Conservation (phyloP, 2,888 invertebrate species). For the Epinotia ramella region DNA sequence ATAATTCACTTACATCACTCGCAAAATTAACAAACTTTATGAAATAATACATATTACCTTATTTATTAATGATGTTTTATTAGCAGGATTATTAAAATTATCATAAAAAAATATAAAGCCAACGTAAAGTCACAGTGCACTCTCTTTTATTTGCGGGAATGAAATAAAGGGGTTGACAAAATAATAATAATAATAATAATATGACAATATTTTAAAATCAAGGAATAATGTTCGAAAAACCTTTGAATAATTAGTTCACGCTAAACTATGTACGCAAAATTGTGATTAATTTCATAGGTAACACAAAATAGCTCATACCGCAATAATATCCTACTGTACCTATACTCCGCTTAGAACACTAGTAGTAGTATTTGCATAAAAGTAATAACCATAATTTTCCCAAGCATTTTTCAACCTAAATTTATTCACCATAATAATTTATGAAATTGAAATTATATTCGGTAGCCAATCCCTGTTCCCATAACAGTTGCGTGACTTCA, state of each 20-base stretch:
- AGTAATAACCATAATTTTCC: slow-evolving; percentile 40
- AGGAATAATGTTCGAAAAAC: not conserved
- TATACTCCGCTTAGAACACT: slow-evolving; percentile 17
- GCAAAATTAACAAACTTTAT: no score
- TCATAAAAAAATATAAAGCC: no score
- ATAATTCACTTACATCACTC: no score
- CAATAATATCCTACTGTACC: slow-evolving; percentile 8
- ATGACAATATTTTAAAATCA: not conserved
- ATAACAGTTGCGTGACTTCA: slow-evolving; percentile 61
- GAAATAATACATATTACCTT: no score
- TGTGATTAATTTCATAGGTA: slow-evolving; percentile 3
- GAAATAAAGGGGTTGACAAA: no score
- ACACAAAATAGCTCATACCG: not conserved
- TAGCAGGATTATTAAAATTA: no score
- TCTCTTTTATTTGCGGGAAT: no score
- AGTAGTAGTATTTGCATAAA: slow-evolving; percentile 41
- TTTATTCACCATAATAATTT: slow-evolving; percentile 45
- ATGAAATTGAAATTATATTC: slow-evolving; percentile 46
- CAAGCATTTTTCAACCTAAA: slow-evolving; percentile 39
- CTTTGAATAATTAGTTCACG: not conserved
- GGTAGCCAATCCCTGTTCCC: slow-evolving; percentile 58
- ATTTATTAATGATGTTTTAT: no score
- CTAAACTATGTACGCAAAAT: not conserved
- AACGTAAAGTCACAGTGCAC: no score
- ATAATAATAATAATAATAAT: no score